Percentiles rank a stretch among this genome's conserved stretches.
phyloP scores from a whole-genome alignment of 2,888 invertebrate species.

The Lissocephala sabroskyi region DNA sequence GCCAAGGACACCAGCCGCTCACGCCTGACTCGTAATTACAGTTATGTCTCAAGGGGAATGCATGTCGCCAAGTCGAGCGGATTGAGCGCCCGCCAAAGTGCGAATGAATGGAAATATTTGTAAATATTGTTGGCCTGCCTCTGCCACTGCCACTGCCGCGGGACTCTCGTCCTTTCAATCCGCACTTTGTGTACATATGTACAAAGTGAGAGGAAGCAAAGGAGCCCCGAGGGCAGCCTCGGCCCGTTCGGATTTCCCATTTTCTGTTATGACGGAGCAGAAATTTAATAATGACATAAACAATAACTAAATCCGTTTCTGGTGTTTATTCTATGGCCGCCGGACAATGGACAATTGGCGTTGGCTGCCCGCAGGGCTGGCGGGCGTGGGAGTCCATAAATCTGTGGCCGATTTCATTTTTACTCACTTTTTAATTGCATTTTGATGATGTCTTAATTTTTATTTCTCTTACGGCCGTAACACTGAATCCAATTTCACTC shows the following conservation, averaged over 20 bases:
- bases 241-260: conserved; percentile 4
- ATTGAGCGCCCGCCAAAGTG: conserved; percentile 14
- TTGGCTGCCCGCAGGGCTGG: neutral
- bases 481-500: conserved; percentile 32
- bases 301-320: conserved; percentile 59
- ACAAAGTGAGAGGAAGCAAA: too few species aligned
- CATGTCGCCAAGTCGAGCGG: neutral
- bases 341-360: too few species aligned
- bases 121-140: conserved; percentile 45
- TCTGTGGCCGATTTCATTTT: conserved; percentile 56
- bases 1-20: conserved; percentile 22
- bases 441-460: conserved; percentile 65
- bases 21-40: conserved; percentile 48
- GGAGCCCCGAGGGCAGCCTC: too few species aligned
- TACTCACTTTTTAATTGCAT: conserved; percentile 61
- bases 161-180: too few species aligned
- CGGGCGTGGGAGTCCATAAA: conserved; percentile 39
- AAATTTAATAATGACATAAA: conserved; percentile 66
- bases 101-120: conserved; percentile 38
- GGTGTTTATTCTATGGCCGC: too few species aligned
- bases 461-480: conserved; percentile 38
- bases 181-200: too few species aligned
- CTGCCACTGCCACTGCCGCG: too few species aligned
- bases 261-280: conserved; percentile 48
- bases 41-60: conserved; percentile 61